Percentiles rank a stretch among this genome's conserved stretches.
Evolutionary conservation across 2,888 invertebrate genomes (phyloP).

Genomic region (Acrocera orbiculus): DNA sequence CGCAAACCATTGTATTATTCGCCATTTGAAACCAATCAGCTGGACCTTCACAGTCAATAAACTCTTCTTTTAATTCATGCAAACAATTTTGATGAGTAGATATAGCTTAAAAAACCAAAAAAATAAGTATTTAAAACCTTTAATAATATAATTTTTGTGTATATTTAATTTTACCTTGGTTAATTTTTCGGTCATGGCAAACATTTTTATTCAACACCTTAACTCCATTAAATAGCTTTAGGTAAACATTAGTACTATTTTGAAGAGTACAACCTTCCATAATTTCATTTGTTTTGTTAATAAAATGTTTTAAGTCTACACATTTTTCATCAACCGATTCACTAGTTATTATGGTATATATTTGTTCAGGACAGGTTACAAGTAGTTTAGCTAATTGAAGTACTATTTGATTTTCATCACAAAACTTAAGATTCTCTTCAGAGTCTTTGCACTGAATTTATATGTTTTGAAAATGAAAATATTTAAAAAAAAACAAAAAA

Average conservation of each 20-base stretch:
- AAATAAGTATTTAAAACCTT: too few relatives aligned
- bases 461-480: too few relatives aligned
- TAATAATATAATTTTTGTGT: too few relatives aligned
- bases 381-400: slow-evolving; percentile 34
- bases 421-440: too few relatives aligned
- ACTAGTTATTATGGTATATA: slow-evolving; percentile 31
- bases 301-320: slow-evolving; percentile 17
- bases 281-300: slow-evolving; percentile 27
- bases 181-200: too few relatives aligned
- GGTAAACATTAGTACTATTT: slow-evolving; percentile 31
- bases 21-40: slow-evolving; percentile 37
- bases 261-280: slow-evolving; percentile 28
- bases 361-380: slow-evolving; percentile 36
- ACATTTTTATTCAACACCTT: slow-evolving; percentile 29
- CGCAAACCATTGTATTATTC: slow-evolving; percentile 30
- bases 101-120: not conserved
- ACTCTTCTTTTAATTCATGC: slow-evolving; percentile 32
- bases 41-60: slow-evolving; percentile 34
- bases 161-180: slow-evolving; percentile 10
- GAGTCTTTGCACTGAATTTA: too few relatives aligned
- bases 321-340: slow-evolving; percentile 24
- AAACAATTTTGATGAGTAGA: slow-evolving; percentile 21
- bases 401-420: slow-evolving; percentile 32
- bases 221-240: slow-evolving; percentile 31
- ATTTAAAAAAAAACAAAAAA: too few relatives aligned